These are phyloP conservation scores for Paelopatides confundens DNA, from an alignment of 53 echinoderm and acorn worm genomes.

Conservation along the genomic window DNA sequence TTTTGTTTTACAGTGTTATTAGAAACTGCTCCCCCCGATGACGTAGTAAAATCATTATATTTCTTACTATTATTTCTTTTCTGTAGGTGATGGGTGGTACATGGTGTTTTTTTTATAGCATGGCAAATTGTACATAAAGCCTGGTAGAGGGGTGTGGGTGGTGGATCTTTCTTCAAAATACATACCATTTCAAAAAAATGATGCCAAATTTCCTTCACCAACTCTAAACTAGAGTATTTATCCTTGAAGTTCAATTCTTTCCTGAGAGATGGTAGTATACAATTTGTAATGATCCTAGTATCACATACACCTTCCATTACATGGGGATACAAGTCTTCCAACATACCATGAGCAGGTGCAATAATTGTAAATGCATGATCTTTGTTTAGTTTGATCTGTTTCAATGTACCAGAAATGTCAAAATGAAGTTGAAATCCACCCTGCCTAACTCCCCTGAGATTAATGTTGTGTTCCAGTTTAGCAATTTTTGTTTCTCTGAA, in stretches of 20 bases:
- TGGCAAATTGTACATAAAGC: no score
- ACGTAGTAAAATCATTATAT: no score
- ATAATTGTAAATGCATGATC: neutral
- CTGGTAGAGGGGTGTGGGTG: no score
- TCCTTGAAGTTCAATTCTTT: neutral
- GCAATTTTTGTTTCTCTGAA: no score
- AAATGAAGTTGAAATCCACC: neutral
- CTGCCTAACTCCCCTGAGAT: neutral
- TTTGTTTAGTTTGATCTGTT: neutral
- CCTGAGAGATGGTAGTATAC: neutral
- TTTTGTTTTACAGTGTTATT: no score
- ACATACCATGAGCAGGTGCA: neutral
- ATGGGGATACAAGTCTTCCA: neutral
- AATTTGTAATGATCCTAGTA: no score
- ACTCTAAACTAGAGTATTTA: neutral
- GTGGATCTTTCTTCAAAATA: no score
- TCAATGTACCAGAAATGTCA: neutral
- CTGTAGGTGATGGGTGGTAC: no score
- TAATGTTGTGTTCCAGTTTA: no score
- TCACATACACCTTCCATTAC: neutral
- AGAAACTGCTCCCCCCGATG: no score
- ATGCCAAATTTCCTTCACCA: conserved; percentile 10
- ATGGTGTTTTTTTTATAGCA: no score
- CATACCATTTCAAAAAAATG: neutral
- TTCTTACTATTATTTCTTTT: no score